Evolutionary conservation across 1,140 invertebrate genomes (phyloP).

Genomic region (Neodiprion lecontei): DNA sequence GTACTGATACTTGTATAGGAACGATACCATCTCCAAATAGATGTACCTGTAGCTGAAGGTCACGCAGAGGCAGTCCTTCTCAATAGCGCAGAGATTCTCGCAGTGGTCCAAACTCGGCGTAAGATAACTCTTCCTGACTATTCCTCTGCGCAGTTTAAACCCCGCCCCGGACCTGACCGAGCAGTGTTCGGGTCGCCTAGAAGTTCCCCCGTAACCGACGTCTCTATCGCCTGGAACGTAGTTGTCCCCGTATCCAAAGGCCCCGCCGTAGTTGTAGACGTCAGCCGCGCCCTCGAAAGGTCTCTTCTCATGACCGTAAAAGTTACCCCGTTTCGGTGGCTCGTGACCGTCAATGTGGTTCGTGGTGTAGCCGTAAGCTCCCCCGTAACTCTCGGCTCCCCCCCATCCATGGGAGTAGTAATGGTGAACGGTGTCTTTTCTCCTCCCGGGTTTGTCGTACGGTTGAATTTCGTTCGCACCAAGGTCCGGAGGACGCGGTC

Average conservation of each 20-base stretch:
- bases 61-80: slow-evolving; percentile 73
- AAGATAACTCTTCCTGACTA: slow-evolving; percentile 69
- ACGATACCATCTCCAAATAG: slow-evolving; percentile 7
- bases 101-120: slow-evolving; percentile 76
- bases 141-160: slow-evolving; percentile 71
- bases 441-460: slow-evolving; percentile 20
- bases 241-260: slow-evolving; percentile 48
- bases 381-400: background rate
- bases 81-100: slow-evolving; percentile 74
- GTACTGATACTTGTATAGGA: background rate
- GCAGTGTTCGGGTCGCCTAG: slow-evolving; percentile 56
- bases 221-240: slow-evolving; percentile 38
- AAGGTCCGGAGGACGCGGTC: background rate
- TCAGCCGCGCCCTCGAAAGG: background rate
- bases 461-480: slow-evolving; percentile 36
- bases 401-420: slow-evolving; percentile 48
- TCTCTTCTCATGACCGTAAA: slow-evolving; percentile 25
- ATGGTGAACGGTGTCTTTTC: slow-evolving; percentile 32
- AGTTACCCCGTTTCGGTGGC: slow-evolving; percentile 23
- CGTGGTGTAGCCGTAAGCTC: background rate
- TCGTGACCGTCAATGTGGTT: slow-evolving; percentile 12
- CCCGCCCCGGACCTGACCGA: slow-evolving; percentile 75
- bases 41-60: slow-evolving; percentile 77
- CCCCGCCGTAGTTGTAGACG: slow-evolving; percentile 42
- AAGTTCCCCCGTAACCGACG: slow-evolving; percentile 25